phyloP scores from a whole-genome alignment of 2,888 invertebrate species.

The Lymantria monacha region DNA sequence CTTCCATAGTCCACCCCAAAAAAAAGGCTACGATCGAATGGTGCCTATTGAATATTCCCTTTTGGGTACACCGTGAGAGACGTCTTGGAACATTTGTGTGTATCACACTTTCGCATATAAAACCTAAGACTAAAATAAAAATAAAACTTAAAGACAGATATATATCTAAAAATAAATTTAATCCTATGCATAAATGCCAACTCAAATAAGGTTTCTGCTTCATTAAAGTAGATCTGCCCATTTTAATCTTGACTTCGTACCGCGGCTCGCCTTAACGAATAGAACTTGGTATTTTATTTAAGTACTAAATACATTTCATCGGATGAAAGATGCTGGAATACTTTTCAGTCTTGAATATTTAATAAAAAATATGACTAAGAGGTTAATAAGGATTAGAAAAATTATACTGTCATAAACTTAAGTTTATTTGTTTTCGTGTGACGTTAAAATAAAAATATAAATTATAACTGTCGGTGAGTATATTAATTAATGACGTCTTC shows the following conservation, averaged over 20 bases:
- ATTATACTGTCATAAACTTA: too few species aligned
- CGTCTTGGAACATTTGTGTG: too few species aligned
- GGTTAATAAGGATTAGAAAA: not conserved
- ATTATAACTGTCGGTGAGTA: too few species aligned
- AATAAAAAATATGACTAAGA: not conserved
- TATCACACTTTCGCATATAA: too few species aligned
- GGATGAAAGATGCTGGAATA: not conserved
- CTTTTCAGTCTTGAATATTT: not conserved
- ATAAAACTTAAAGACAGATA: not conserved
- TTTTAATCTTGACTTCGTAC: conserved; percentile 3
- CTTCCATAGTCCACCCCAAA: too few species aligned
- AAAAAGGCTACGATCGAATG: too few species aligned
- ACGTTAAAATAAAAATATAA: too few species aligned
- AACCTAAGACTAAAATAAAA: not conserved
- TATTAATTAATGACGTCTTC: too few species aligned
- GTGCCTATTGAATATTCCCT: too few species aligned
- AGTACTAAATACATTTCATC: not conserved
- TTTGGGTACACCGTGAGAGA: too few species aligned
- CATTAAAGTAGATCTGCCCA: not conserved
- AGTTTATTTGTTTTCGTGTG: too few species aligned
- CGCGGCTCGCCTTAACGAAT: not conserved
- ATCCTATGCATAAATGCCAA: not conserved
- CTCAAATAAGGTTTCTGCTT: not conserved
- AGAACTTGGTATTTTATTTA: not conserved
- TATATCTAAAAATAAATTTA: not conserved